phyloP scores from a whole-genome alignment of 2,888 invertebrate genomes.

The Vanessa cardui region DNA sequence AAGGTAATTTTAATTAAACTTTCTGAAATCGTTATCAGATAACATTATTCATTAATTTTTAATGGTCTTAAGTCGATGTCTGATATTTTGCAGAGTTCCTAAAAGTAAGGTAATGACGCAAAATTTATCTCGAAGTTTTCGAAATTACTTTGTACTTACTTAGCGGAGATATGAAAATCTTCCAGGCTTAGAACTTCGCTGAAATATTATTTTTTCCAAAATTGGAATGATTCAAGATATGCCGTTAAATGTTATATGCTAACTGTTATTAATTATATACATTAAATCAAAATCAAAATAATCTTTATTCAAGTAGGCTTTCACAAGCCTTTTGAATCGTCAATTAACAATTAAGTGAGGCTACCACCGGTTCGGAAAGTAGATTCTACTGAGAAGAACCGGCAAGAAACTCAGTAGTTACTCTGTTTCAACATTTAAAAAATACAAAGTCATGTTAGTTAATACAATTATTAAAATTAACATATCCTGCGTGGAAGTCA shows the following conservation, averaged over 20 bases:
- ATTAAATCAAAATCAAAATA: no score
- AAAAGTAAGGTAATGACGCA: slow-evolving; percentile 76
- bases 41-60: slow-evolving; percentile 83
- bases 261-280: neutral
- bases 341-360: no score
- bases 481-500: no score
- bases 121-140: slow-evolving; percentile 77
- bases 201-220: slow-evolving; percentile 64
- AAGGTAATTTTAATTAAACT: slow-evolving; percentile 81
- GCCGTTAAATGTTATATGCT: neutral
- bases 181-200: slow-evolving; percentile 74
- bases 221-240: slow-evolving; percentile 6
- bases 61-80: slow-evolving; percentile 74
- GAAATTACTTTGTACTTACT: slow-evolving; percentile 77
- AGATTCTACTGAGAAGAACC: no score
- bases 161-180: slow-evolving; percentile 76
- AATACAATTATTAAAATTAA: no score
- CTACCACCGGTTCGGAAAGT: no score
- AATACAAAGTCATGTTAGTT: no score
- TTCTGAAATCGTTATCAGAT: slow-evolving; percentile 79
- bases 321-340: no score
- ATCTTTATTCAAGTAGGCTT: no score
- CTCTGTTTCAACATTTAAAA: no score
- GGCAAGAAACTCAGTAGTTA: no score
- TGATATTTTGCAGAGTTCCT: slow-evolving; percentile 73